Evolutionary conservation across 1,140 invertebrate genomes (phyloP).

Genomic region (Whitmania pigra): DNA sequence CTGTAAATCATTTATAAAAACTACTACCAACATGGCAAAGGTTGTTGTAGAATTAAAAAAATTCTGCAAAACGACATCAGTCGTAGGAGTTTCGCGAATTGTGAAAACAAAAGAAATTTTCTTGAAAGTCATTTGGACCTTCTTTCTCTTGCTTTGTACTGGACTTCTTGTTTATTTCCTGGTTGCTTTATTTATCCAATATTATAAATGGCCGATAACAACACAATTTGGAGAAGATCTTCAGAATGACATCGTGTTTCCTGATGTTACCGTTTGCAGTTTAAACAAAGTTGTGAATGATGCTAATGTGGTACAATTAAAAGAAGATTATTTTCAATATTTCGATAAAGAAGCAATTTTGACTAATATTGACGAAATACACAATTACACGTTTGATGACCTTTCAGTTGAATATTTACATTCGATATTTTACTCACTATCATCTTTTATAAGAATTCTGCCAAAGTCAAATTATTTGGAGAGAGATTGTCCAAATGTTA

Average conservation of each 20-base stretch:
- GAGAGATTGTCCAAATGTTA: background rate
- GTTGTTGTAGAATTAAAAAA: no score
- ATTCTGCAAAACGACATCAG: no score
- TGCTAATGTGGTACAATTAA: background rate
- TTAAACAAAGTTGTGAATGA: background rate
- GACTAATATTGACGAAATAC: background rate
- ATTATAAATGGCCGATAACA: no score
- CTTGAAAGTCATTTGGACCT: no score
- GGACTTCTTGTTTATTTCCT: no score
- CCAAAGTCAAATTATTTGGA: background rate
- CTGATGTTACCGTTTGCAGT: slow-evolving; percentile 4
- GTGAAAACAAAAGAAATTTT: no score
- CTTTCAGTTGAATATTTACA: background rate
- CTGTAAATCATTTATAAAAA: no score
- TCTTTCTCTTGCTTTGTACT: no score
- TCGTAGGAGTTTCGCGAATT: no score
- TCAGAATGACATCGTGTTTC: background rate
- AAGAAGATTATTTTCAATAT: background rate
- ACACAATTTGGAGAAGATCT: no score
- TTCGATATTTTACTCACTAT: background rate
- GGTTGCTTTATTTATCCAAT: no score
- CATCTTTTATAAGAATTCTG: background rate
- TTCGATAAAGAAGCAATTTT: background rate
- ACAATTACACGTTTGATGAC: background rate
- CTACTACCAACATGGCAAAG: no score